phyloP scores from a whole-genome alignment of 1,140 invertebrate genomes.

The Scylla paramamosain region DNA sequence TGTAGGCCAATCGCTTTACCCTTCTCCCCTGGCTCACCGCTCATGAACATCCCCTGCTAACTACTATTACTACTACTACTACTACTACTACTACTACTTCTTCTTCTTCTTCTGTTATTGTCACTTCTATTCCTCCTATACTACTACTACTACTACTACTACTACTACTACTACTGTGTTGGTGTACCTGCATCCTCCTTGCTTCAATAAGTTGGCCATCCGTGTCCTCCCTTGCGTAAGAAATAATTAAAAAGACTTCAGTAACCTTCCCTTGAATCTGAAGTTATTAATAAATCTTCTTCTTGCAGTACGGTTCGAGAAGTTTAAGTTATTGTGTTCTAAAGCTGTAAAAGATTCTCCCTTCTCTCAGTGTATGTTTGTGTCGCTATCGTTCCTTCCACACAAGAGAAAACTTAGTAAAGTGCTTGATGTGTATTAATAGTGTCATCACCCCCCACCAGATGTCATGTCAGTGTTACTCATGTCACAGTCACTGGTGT shows the following conservation, averaged over 20 bases:
- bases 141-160: constrained; percentile 8
- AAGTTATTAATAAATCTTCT: not conserved
- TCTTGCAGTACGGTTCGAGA: not conserved
- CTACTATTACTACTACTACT: not conserved
- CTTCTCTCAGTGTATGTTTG: not conserved
- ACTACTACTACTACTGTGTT: constrained; percentile 5
- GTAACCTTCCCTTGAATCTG: not conserved
- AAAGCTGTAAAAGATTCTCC: not conserved
- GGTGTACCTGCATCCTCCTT: not conserved
- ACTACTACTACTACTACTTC: not conserved
- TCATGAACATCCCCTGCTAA: not conserved
- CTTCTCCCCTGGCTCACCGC: not conserved
- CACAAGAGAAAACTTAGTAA: too few species aligned
- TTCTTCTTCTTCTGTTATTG: too few species aligned
- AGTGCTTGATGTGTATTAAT: not conserved
- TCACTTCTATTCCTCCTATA: too few species aligned
- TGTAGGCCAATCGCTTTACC: not conserved
- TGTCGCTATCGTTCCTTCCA: not conserved
- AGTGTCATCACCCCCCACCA: not conserved
- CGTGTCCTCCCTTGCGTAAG: not conserved
- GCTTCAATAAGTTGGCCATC: not conserved
- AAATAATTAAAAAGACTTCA: not conserved
- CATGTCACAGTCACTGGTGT: not conserved
- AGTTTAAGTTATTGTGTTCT: not conserved
- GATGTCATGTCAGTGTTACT: not conserved